phyloP scores from a whole-genome alignment of 2,888 invertebrate genomes.

The Drosophila pseudotalamancana region DNA sequence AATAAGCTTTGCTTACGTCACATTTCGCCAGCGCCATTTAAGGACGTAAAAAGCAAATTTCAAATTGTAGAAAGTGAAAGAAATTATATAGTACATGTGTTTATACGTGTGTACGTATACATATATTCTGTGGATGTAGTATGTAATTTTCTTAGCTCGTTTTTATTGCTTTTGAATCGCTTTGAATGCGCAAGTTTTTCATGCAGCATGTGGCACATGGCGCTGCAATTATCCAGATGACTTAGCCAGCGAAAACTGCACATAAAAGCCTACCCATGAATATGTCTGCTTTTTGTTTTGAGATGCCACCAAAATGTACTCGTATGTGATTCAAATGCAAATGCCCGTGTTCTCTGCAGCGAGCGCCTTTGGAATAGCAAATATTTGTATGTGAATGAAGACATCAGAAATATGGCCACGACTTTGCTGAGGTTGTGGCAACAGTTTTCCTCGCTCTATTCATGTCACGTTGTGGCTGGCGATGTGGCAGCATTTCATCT shows the following conservation, averaged over 20 bases:
- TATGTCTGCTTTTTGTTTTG: slow-evolving; percentile 31
- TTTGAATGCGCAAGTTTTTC: slow-evolving; percentile 10
- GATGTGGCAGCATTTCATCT: slow-evolving; percentile 2
- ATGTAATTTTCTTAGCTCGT: slow-evolving; percentile 6
- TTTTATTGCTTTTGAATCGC: slow-evolving; percentile 28
- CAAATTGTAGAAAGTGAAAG: background rate
- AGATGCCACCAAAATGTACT: slow-evolving; percentile 23
- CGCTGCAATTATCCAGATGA: slow-evolving; percentile 36
- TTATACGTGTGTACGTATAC: background rate
- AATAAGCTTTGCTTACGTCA: background rate
- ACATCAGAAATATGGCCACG: slow-evolving; percentile 23
- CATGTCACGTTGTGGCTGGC: slow-evolving; percentile 23
- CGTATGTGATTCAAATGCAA: slow-evolving; percentile 9
- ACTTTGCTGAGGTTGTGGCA: slow-evolving; percentile 28
- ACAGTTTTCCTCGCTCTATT: slow-evolving; percentile 17
- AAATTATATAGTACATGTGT: background rate
- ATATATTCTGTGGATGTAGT: background rate
- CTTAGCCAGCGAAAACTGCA: slow-evolving; percentile 19
- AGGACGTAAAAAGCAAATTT: background rate
- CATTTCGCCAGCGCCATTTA: background rate
- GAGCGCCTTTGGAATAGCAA: slow-evolving; percentile 19
- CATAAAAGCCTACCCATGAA: slow-evolving; percentile 17
- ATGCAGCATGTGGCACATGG: slow-evolving; percentile 13
- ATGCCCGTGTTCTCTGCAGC: slow-evolving; percentile 7
- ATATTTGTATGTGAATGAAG: slow-evolving; percentile 24